Evolutionary conservation across 2,113 vertebrate genomes (phyloP).

Genomic region (Choloepus hoffmanni): DNA sequence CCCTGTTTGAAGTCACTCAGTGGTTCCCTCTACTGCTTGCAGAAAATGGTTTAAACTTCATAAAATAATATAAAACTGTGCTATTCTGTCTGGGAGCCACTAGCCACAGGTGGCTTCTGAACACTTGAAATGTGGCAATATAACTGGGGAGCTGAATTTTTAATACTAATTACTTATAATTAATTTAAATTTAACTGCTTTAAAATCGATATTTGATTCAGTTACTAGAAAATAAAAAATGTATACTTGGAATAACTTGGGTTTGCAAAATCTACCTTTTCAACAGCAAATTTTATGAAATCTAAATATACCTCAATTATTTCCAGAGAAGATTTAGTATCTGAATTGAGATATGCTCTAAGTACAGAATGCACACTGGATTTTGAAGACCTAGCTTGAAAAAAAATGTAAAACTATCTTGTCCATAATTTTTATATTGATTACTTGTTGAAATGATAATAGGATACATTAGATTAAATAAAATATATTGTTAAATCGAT

Average conservation of each 20-base stretch:
- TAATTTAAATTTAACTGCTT: not conserved
- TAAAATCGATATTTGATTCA: not conserved
- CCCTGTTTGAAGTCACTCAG: not conserved
- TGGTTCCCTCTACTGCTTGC: not conserved
- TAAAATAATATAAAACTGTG: not conserved
- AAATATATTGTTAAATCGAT: not conserved
- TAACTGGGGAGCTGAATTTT: not conserved
- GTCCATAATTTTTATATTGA: not conserved
- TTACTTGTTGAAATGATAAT: constrained; percentile 14
- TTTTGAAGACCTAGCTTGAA: not conserved
- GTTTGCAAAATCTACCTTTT: not conserved
- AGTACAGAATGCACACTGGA: not conserved
- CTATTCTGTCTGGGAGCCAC: not conserved
- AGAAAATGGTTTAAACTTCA: not conserved
- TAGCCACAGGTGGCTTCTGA: not conserved
- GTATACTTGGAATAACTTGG: not conserved
- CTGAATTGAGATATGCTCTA: not conserved
- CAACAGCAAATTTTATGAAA: not conserved
- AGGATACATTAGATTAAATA: not conserved
- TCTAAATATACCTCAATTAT: constrained; percentile 7
- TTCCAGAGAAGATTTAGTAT: constrained; percentile 10
- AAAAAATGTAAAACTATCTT: not conserved
- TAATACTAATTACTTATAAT: not conserved
- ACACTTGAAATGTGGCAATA: not conserved
- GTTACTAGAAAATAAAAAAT: constrained; percentile 4